Base-by-base conservation (phyloP, 2,113 vertebrate species). In the Vidua chalybeata region DNA sequence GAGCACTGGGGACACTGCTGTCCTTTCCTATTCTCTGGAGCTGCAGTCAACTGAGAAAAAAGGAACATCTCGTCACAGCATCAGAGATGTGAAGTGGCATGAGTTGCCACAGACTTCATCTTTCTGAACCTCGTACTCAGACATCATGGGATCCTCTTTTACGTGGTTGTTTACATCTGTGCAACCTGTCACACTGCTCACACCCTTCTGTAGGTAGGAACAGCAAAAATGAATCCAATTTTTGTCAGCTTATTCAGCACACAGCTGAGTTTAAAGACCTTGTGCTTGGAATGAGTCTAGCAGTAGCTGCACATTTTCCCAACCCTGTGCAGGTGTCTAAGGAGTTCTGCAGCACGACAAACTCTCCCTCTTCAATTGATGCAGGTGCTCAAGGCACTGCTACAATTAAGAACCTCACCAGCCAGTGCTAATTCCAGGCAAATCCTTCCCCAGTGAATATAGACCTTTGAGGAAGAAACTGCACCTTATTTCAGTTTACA, bases 341-440 rank as follows among this genome's bases (percentile, higher is more conserved):
- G 33, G 43, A 69, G 49, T 6, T 76, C 63, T 80, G 45, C 0
- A 41, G 78, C n/a, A 88, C 14, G 63, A 83, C 1, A 0, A 89
- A 39, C 2, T 2, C 6, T 8, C 28, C 15, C 10, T 37, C 24
- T 43, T n/a, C 52, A 62, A 43, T 30, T 0, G 0, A 18, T 16
- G 27, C 26, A 58, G 16, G 15, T 73, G 33, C 31, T 90, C 11
- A 9, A 37, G 62, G 31, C 62, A 45, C 35, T 73, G 61, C 71
- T 51, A 59, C 26, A 56, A 23, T 67, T 66, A 56, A 59, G 28
- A 87, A 58, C 22, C 17, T 77, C 55, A 24, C n/a, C 51, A 73
- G 63, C 13, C 56, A 62, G 9, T n/a, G 35, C 43, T 86, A 49
- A 72, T 66, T 52, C 35, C 75, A 45, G 37, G 15, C 17, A 73